Evolutionary conservation across 2,797 vertebrate species (phyloP).

Genomic region (Odontamblyopus lacepedii): DNA sequence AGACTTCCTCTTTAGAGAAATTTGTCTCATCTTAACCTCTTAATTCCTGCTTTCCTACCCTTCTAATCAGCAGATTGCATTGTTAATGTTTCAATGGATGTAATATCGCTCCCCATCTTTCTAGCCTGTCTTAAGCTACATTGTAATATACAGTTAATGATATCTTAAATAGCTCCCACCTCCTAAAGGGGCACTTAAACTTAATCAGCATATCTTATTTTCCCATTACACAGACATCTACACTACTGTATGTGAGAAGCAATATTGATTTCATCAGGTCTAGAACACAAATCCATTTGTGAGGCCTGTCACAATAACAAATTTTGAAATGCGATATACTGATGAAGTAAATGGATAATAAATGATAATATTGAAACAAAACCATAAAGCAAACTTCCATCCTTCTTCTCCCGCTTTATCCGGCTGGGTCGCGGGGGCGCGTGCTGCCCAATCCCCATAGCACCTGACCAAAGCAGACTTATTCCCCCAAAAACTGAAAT

Average conservation of each 20-base stretch:
- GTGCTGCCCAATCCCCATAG: no score
- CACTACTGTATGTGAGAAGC: not conserved
- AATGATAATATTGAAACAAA: no score
- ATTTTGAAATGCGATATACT: no score
- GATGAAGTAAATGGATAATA: no score
- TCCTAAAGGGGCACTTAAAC: conserved; percentile 18
- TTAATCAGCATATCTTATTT: conserved; percentile 6
- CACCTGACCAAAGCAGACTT: no score
- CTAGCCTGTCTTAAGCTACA: conserved; percentile 6
- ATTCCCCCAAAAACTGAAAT: no score
- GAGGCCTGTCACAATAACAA: no score
- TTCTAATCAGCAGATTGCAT: not conserved
- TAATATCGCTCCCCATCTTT: conserved; percentile 1
- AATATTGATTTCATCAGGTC: not conserved
- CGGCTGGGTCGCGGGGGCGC: no score
- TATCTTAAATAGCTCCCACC: conserved; percentile 12
- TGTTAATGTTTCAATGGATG: not conserved
- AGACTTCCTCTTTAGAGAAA: not conserved
- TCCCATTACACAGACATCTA: not conserved
- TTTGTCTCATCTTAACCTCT: not conserved
- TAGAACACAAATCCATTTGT: not conserved
- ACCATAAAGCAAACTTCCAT: no score
- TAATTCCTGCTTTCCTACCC: not conserved
- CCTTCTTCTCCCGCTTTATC: no score
- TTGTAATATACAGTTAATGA: conserved; percentile 12